Evolutionary conservation across 1,140 invertebrate species (phyloP), one percentile per base, ranked within the genome.

Genomic region (Caenorhabditis elegans): DNA sequence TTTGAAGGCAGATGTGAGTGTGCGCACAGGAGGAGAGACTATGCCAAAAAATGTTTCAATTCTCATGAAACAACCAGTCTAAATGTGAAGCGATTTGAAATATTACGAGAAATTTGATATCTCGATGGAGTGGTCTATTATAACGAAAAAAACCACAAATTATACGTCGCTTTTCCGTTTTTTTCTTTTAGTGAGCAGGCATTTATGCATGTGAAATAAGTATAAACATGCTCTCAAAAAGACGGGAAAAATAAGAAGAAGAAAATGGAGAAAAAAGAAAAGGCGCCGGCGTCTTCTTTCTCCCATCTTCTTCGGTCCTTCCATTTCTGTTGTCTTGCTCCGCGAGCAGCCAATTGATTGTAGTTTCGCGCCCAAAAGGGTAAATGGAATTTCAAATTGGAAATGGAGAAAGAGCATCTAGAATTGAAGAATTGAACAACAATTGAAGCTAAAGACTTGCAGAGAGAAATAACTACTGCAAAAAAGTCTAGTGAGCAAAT

Each of bases 381-480:
- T 70, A 39, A 70, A 70, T 70, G 60, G 31, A 70, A 70, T 70
- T 70, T 70, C 34, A 39, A 70, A 70, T 70, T 70, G 60, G 60
- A 70, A 70, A 70, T 43, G 11, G 34, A 22, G n/a, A 22, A 70
- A 43, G 26, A 70, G 34, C 36, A 43, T 43, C 15, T 5, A 8
- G 15, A 43, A 43, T 43, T 43, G 39, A 43, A 43, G 6, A 43
- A 43, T 43, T 43, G 39, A n/a, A n/a, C n/a, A n/a, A n/a, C 39
- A 43, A 70, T 34, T 65, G 55, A 28, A 36, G n/a, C 6, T 6
- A 31, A 17, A 13, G 31, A 65, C 13, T 8, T 49, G 8, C 13
- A 24, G 19, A 19, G 26, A 53, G 11, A 53, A 24, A 26, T 53
- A 19, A 49, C 47, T 49, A 19, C 47, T 49, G 24, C 1, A 53